phyloP scores from a whole-genome alignment of 2,113 vertebrate genomes.

The Halichoerus grypus region DNA sequence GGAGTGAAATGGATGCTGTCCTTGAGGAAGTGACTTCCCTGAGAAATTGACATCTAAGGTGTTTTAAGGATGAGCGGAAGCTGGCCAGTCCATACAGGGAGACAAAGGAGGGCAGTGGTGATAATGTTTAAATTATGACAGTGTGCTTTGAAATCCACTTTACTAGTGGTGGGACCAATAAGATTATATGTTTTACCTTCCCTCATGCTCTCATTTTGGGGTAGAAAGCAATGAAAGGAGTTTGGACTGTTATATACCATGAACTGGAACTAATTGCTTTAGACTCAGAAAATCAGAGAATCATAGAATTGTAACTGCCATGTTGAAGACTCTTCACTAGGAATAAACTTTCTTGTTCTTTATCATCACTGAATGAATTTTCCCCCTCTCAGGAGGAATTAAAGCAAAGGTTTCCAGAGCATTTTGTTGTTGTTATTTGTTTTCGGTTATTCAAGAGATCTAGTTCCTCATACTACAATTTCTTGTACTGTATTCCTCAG shows the following conservation, averaged over 20 bases:
- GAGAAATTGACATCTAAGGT: not conserved
- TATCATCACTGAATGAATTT: not conserved
- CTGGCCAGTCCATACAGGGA: not conserved
- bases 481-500: not conserved
- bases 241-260: not conserved
- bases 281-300: slow-evolving; percentile 1
- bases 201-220: not conserved
- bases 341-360: not conserved
- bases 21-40: not conserved
- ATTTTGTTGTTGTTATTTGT: not conserved
- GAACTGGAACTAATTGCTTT: not conserved
- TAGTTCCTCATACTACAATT: not conserved
- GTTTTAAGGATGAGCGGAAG: not conserved
- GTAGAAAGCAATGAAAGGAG: not conserved
- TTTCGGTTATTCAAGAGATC: not conserved
- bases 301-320: not conserved
- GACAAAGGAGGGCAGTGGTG: not conserved
- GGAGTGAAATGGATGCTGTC: not conserved
- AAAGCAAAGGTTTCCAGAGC: not conserved
- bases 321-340: not conserved
- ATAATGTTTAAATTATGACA: not conserved
- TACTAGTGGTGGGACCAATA: not conserved
- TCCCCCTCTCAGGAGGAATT: not conserved
- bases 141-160: not conserved
- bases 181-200: not conserved